Conservation (phyloP, 2,888 invertebrate species). For the Odontocerum albicorne region DNA sequence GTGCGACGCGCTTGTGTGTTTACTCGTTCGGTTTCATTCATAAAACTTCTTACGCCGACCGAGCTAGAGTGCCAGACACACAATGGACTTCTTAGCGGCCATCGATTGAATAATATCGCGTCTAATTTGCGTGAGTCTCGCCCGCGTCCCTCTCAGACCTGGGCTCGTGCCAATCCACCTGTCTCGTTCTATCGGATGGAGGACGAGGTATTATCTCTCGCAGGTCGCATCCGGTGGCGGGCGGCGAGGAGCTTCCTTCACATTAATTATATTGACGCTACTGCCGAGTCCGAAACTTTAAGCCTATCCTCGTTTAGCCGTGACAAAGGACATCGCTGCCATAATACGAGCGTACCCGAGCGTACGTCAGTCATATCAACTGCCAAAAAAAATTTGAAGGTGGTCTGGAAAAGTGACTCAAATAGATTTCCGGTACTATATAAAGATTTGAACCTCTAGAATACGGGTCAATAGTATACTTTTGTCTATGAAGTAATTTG, state of each 20-base stretch:
- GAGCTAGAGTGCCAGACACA: constrained; percentile 22
- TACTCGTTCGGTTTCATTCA: constrained; percentile 15
- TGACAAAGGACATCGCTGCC: too few relatives aligned
- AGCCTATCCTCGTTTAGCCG: too few relatives aligned
- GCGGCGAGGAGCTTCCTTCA: constrained; percentile 33
- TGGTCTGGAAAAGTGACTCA: too few relatives aligned
- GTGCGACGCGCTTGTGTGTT: not conserved
- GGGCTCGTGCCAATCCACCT: constrained; percentile 35
- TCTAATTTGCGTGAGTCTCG: constrained; percentile 40
- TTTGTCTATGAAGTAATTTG: too few relatives aligned
- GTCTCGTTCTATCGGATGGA: constrained; percentile 49
- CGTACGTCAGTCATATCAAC: too few relatives aligned
- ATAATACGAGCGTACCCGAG: too few relatives aligned
- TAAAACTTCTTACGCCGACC: constrained; percentile 12
- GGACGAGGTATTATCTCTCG: constrained; percentile 40
- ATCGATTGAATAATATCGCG: constrained; percentile 31
- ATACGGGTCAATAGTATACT: too few relatives aligned
- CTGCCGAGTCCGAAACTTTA: constrained; percentile 6
- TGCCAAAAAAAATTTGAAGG: too few relatives aligned
- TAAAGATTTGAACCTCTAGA: too few relatives aligned
- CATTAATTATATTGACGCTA: constrained; percentile 30
- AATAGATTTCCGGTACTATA: too few relatives aligned
- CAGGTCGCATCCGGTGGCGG: constrained; percentile 45
- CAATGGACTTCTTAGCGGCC: constrained; percentile 20
- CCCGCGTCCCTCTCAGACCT: constrained; percentile 25